These are phyloP conservation scores for Phlogophora meticulosa DNA, from an alignment of 2,888 invertebrate species.

Conservation along the genomic window DNA sequence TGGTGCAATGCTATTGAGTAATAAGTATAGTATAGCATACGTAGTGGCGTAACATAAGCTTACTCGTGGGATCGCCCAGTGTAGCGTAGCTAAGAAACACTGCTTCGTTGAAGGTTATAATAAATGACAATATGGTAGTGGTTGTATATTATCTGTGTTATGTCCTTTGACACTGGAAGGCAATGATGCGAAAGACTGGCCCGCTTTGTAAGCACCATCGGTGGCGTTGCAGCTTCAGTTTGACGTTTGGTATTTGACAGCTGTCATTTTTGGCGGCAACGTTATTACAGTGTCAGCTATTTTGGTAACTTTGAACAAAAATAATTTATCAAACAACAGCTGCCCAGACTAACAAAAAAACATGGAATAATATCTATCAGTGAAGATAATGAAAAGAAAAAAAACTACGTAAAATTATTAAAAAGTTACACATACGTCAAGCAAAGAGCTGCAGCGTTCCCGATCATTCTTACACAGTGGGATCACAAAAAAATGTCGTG, in stretches of 20 bases:
- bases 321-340: background rate
- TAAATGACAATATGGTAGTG: conserved; percentile 84
- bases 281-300: background rate
- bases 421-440: background rate
- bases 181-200: conserved; percentile 65
- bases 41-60: conserved; percentile 59
- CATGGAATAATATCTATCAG: background rate
- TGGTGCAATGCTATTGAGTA: conserved; percentile 77
- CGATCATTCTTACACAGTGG: conserved; percentile 31
- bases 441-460: background rate
- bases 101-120: conserved; percentile 73
- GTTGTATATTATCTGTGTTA: conserved; percentile 70
- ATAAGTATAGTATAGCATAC: conserved; percentile 59
- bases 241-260: conserved; percentile 38
- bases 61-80: conserved; percentile 42
- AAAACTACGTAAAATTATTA: background rate
- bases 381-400: no score
- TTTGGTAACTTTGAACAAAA: background rate
- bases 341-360: background rate
- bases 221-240: conserved; percentile 7
- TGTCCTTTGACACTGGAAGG: conserved; percentile 68
- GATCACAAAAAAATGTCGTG: conserved; percentile 34
- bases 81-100: conserved; percentile 62
- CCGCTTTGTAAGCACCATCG: conserved; percentile 34
- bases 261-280: conserved; percentile 3